Evolutionary conservation across 2,113 vertebrate species (phyloP).

Genomic region (Chloropsis hardwickii): DNA sequence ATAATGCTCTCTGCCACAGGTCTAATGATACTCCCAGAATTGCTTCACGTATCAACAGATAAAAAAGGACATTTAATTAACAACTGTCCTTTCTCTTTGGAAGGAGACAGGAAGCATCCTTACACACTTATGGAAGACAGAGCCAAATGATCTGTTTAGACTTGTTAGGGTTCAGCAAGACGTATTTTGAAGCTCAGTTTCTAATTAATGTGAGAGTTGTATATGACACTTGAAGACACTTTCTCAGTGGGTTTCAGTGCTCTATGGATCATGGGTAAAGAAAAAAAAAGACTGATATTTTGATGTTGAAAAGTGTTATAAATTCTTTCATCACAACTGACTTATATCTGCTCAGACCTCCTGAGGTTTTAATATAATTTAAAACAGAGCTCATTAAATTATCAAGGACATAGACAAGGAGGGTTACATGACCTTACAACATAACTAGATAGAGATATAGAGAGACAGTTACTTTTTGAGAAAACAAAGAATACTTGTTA

Average conservation of each 20-base stretch:
- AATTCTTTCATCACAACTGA: background rate
- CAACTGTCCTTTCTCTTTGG: background rate
- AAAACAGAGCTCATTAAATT: background rate
- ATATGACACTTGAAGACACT: background rate
- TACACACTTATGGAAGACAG: background rate
- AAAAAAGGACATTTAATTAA: background rate
- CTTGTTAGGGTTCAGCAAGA: background rate
- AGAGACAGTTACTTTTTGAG: background rate
- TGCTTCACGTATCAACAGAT: background rate
- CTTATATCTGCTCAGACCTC: background rate
- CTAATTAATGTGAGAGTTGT: conserved; percentile 1
- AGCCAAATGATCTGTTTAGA: background rate
- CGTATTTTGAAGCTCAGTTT: background rate
- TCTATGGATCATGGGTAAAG: background rate
- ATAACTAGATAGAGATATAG: background rate
- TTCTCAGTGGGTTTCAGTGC: background rate
- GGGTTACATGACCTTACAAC: background rate
- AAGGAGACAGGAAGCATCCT: background rate
- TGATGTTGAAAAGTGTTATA: background rate
- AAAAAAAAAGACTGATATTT: background rate
- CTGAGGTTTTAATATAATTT: background rate
- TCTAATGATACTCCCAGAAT: background rate
- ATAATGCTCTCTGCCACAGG: background rate
- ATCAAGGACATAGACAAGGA: background rate
- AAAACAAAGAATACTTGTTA: background rate